These are phyloP conservation scores for Capreolus pygargus DNA, from an alignment of 2,113 vertebrate species.

Conservation along the genomic window DNA sequence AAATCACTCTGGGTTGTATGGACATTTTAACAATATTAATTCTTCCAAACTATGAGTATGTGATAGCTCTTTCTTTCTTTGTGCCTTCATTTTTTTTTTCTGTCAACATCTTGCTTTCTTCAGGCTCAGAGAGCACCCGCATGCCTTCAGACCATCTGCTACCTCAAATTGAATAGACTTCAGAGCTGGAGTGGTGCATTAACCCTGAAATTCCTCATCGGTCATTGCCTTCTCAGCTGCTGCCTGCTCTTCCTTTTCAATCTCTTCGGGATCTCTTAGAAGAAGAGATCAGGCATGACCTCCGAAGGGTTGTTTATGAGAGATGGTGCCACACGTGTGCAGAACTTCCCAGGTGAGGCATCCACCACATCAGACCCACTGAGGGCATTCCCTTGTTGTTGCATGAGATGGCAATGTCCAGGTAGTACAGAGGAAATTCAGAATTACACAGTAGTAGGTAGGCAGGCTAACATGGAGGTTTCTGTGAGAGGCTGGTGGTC, in stretches of 20 bases:
- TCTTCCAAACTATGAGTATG: not conserved
- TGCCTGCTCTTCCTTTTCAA: not conserved
- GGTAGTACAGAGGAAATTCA: not conserved
- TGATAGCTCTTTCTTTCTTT: not conserved
- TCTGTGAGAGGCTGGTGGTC: not conserved
- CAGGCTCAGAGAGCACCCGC: not conserved
- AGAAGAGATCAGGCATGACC: not conserved
- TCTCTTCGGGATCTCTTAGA: not conserved
- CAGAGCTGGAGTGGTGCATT: not conserved
- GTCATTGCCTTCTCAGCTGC: not conserved
- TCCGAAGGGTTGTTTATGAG: not conserved
- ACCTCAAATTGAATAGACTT: not conserved
- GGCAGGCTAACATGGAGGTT: not conserved
- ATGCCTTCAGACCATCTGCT: not conserved
- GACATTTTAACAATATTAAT: not conserved
- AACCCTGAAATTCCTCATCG: not conserved
- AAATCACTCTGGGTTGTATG: not conserved
- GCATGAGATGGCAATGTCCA: not conserved
- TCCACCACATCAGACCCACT: not conserved
- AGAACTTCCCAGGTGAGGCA: not conserved
- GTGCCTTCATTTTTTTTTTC: not conserved
- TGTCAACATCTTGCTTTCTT: not conserved
- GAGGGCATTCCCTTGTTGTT: not conserved
- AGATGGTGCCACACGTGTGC: not conserved
- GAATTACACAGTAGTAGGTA: not conserved